Evolutionary conservation across 2,113 vertebrate species (phyloP).

Genomic region (Passer domesticus): DNA sequence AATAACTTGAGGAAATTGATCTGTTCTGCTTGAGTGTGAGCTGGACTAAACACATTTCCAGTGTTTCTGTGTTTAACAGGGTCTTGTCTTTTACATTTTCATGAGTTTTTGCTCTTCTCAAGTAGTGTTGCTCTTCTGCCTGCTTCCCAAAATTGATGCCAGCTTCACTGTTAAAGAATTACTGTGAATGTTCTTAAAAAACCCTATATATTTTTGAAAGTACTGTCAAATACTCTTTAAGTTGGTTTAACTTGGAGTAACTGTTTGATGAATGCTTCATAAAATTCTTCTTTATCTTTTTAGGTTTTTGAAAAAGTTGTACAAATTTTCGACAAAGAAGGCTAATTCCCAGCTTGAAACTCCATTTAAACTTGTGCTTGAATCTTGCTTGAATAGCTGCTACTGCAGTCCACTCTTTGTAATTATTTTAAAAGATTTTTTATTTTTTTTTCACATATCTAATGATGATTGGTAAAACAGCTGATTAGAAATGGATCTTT

Average conservation of each 20-base stretch:
- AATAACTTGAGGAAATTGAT: constrained; percentile 20
- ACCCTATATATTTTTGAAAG: neutral
- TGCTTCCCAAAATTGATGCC: neutral
- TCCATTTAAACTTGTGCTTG: constrained; percentile 69
- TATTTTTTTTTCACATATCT: constrained; percentile 57
- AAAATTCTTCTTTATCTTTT: constrained; percentile 44
- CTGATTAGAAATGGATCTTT: constrained; percentile 53
- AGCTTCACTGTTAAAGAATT: neutral
- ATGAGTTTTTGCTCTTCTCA: neutral
- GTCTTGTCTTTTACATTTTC: neutral
- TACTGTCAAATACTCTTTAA: neutral
- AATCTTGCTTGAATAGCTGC: constrained; percentile 78
- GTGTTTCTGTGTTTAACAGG: neutral
- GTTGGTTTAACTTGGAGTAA: neutral
- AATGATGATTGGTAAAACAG: constrained; percentile 60
- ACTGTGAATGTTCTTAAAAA: neutral
- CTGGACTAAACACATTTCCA: neutral
- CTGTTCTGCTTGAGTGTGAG: neutral
- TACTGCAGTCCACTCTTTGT: constrained; percentile 69
- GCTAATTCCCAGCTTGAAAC: constrained; percentile 69
- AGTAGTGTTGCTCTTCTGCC: neutral
- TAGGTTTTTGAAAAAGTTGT: constrained; percentile 94
- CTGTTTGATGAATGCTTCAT: neutral
- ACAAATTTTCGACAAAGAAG: constrained; percentile 88
- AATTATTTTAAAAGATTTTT: constrained; percentile 65